Evolutionary conservation across 2,797 vertebrate species (phyloP).

Genomic region (Halcyon leucocephala): DNA sequence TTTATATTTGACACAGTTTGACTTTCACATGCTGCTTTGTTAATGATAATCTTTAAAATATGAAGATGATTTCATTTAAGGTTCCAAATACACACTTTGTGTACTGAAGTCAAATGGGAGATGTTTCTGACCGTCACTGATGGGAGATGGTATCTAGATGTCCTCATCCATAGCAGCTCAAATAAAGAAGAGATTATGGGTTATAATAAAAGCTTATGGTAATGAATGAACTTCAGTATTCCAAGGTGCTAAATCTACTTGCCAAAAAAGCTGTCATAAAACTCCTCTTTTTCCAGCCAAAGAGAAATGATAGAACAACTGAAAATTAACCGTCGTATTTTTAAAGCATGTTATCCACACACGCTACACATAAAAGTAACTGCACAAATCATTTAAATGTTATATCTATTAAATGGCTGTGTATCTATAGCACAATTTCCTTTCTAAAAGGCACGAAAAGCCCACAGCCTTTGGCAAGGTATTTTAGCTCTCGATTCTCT

Average conservation of each 20-base stretch:
- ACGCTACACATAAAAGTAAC: not conserved
- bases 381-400: not conserved
- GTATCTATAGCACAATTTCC: not conserved
- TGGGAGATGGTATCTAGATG: not conserved
- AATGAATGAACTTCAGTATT: constrained; percentile 41
- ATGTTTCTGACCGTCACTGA: not conserved
- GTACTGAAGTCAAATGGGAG: not conserved
- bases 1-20: not conserved
- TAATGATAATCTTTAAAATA: not conserved
- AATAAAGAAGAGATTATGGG: not conserved
- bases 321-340: constrained; percentile 2
- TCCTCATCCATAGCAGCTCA: not conserved
- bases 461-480: constrained; percentile 9
- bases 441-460: not conserved
- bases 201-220: constrained; percentile 49
- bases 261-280: constrained; percentile 49
- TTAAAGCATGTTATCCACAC: not conserved
- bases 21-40: not conserved
- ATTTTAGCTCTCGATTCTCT: constrained; percentile 7
- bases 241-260: constrained; percentile 38
- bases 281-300: not conserved
- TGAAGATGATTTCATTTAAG: not conserved
- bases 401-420: constrained; percentile 12
- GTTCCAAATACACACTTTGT: not conserved
- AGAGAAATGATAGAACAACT: constrained; percentile 27